Base-by-base conservation (phyloP, 2,113 vertebrate species). In the Amblyopsis rosae region DNA sequence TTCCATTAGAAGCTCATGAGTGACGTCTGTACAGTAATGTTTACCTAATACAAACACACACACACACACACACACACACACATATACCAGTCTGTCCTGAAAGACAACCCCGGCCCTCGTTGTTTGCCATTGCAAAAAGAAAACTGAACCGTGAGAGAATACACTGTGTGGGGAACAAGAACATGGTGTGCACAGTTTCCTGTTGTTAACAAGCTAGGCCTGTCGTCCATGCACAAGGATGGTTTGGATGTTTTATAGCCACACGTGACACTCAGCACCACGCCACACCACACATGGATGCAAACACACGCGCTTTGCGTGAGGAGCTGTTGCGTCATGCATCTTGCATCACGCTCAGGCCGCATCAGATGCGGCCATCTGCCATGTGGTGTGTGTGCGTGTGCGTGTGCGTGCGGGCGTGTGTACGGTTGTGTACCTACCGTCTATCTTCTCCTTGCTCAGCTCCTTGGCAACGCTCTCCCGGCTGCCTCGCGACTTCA, bases 401-500 rank as follows among this genome's bases (percentile, higher is more conserved):
- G 33, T 26, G 11, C 12, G 45, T n/a, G 61, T 33, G 35, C 19
- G 19, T 19, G 51, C 9, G 33, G 15, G 11, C 17, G 45, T n/a
- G 61, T 33, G 35, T 41, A 5, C 35, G 35, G 7, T n/a, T 41
- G 65, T 69, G 67, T 63, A 89, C 90, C 75, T 87, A 93, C 90
- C 88, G 55, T 63, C 88, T 68, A 86, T 88, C 83, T 90, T 87
- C 70, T 91, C 85, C 72, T 84, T 81, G 77, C 85, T 83, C 32
- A 49, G 69, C 19, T 71, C 87, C 85, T 91, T 91, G 73, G 87
- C 82, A 57, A 91, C 75, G 41, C 79, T 90, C 70, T 92, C 90
- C 50, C 86, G 76, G n/a, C 90, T 92, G 84, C 87, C 81, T 72
- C 87, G 83, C 16, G 59, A 90, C 78, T 92, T 93, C 82, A 93